Conservation (phyloP, 2,113 vertebrate species). For the Bubalus kerabau region DNA sequence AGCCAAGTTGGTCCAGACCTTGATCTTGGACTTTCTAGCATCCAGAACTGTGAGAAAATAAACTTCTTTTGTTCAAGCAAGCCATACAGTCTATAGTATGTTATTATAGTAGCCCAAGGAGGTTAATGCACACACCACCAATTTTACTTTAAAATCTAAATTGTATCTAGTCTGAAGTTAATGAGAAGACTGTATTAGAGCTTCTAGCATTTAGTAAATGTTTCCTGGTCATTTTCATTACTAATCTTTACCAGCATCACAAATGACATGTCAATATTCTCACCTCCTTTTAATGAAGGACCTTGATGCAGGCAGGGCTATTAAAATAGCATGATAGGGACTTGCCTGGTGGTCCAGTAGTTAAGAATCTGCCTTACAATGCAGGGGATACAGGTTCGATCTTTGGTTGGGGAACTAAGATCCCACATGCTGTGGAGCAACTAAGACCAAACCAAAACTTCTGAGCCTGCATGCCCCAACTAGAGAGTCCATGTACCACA, state of each 20-base stretch:
- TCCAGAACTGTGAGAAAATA: neutral
- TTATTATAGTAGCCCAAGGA: neutral
- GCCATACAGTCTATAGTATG: neutral
- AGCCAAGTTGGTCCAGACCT: neutral
- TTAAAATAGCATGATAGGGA: neutral
- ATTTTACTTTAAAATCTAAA: neutral
- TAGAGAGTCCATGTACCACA: neutral
- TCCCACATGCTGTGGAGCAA: neutral
- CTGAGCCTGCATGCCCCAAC: neutral
- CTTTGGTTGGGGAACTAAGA: neutral
- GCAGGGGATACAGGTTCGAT: neutral
- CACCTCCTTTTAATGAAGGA: neutral
- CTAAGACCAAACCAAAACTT: neutral
- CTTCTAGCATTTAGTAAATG: neutral
- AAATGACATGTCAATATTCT: neutral
- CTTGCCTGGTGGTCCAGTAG: neutral
- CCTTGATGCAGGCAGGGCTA: neutral
- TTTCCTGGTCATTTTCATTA: neutral
- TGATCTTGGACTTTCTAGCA: neutral
- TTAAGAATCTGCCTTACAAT: neutral
- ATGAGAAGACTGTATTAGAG: neutral
- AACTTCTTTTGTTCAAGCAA: neutral
- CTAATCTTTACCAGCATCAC: neutral
- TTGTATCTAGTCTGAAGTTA: neutral
- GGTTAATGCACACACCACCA: neutral